phyloP scores from a whole-genome alignment of 2,888 invertebrate genomes.

The Pterostichus madidus region DNA sequence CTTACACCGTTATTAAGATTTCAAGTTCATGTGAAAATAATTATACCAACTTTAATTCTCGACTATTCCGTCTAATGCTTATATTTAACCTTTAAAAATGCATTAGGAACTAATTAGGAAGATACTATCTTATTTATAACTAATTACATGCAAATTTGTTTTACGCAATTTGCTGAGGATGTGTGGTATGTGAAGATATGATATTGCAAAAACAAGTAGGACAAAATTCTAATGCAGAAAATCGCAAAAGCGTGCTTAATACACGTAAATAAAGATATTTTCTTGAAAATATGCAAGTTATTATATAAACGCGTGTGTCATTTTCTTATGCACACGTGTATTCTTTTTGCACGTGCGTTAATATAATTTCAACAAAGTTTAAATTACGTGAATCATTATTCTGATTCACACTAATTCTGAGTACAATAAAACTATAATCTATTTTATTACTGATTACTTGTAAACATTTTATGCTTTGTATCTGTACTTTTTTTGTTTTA shows the following conservation, averaged over 20 bases:
- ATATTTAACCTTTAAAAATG: constrained; percentile 29
- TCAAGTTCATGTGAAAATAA: constrained; percentile 19
- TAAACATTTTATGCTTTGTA: not conserved
- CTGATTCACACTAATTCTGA: not conserved
- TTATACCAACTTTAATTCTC: constrained; percentile 1
- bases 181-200: not conserved
- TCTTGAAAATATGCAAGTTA: no score
- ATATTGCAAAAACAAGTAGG: not conserved
- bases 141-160: not conserved
- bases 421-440: not conserved
- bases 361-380: not conserved
- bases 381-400: not conserved
- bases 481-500: not conserved
- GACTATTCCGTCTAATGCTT: not conserved
- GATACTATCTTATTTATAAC: constrained; percentile 27
- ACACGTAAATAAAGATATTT: no score
- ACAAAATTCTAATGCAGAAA: not conserved
- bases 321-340: not conserved
- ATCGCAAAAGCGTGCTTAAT: not conserved
- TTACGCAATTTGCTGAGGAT: constrained; percentile 13
- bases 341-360: not conserved
- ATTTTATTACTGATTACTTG: not conserved
- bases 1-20: not conserved
- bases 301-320: no score
- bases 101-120: constrained; percentile 31